A percentile compares a stretch with the other conserved stretches of the same genome.
These are phyloP conservation scores for Periophthalmus magnuspinnatus DNA, from an alignment of 2,797 vertebrate genomes.

Conservation along the genomic window DNA sequence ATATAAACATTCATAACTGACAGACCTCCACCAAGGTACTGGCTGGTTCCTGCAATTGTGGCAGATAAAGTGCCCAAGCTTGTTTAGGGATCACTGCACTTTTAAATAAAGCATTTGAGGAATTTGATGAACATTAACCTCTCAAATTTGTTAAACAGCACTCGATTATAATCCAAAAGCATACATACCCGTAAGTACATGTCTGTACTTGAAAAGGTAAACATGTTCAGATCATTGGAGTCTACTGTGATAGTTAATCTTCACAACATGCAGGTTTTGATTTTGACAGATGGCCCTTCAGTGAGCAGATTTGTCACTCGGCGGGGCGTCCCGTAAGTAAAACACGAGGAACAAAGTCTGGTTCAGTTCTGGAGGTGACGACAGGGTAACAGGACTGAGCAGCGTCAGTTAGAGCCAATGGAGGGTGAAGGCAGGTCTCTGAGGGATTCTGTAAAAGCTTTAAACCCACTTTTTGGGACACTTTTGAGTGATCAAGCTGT, in stretches of 20 bases:
- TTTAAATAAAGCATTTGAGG: neutral
- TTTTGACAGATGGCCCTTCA: slow-evolving; percentile 55
- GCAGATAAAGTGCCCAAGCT: too few relatives aligned
- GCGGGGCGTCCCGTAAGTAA: slow-evolving; percentile 43
- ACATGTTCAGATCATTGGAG: slow-evolving; percentile 38
- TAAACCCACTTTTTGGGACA: neutral
- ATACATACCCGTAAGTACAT: slow-evolving; percentile 9
- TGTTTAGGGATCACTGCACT: neutral
- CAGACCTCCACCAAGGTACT: too few relatives aligned
- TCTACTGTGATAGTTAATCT: slow-evolving; percentile 54
- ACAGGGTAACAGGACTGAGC: slow-evolving; percentile 10
- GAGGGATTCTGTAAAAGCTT: neutral
- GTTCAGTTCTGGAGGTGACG: slow-evolving; percentile 38
- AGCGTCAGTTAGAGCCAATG: slow-evolving; percentile 12
- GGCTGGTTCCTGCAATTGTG: too few relatives aligned
- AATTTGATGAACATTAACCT: neutral
- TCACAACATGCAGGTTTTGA: slow-evolving; percentile 18
- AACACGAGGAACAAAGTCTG: slow-evolving; percentile 38
- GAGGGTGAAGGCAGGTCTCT: neutral
- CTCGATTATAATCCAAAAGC: neutral
- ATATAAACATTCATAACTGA: too few relatives aligned
- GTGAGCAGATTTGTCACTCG: slow-evolving; percentile 64
- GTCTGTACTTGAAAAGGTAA: slow-evolving; percentile 26
- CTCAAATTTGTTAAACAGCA: too few relatives aligned
- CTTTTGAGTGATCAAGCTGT: neutral